Evolutionary conservation across 2,797 vertebrate species (phyloP), one percentile per base, ranked within the genome.

Genomic region (Sebastes hubbsi): DNA sequence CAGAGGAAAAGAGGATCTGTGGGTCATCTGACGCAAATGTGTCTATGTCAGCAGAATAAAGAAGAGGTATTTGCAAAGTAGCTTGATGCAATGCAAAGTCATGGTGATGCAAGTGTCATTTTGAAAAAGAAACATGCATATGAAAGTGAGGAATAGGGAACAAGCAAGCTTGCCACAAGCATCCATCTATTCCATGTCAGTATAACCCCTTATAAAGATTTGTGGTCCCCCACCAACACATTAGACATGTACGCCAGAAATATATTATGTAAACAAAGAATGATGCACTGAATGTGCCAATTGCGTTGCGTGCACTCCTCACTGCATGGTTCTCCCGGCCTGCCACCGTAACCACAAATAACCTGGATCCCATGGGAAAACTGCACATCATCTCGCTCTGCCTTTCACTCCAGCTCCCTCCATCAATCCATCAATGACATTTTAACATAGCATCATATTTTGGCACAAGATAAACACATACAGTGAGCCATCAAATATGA

Each of bases 11-110:
- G 61, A 36, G 16, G 12, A 66, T 67, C 34, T 79, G 70, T 55
- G 56, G 36, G 38, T 70, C 25, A 54, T 75, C 54, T 62, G 8
- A 27, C 32, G 29, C 11, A 58, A 12, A 27, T 69, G 8, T 66
- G 18, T 73, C 70, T n/a, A 73, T 70, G 62, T 85, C 49, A 79
- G 70, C 58, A 80, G 30, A 78, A 61, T 52, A 77, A 72, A 79
- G 25, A 6, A 62, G 18, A 63, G 8, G 49, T 25, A 55, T 73
- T 72, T 77, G 63, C 46, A 78, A 77, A 85, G 77, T 56, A 80
- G 60, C n/a, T 60, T 64, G 46, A 87, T 82, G 83, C 34, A 75
- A 77, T 76, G 83, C 24, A 80, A 87, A 81, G 87, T 55, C 20
- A 78, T 88, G 88, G 49, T 70, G 71, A 91, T 85, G 88, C 29